Evolutionary conservation across 2,113 vertebrate genomes (phyloP), one percentile per base, ranked within the genome.

Genomic region (Malurus cyaneus): DNA sequence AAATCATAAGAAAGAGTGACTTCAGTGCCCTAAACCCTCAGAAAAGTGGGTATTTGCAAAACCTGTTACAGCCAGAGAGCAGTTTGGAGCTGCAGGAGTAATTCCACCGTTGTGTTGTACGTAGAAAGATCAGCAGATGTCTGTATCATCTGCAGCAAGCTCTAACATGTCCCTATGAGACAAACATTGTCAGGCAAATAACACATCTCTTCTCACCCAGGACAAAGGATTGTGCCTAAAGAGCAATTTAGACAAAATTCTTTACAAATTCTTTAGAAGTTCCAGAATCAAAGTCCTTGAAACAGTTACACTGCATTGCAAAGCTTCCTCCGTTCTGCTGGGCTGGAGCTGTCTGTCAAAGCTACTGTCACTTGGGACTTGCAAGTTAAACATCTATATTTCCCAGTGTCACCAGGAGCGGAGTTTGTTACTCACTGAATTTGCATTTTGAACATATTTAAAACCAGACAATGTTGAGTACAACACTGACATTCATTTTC

Each of bases 371-470:
- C 65, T 54, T 6, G 18, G 54, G 56, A 62, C 47, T 31, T 44
- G 19, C 8, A 60, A 69, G 11, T 83, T 88, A 80, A 94, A 95
- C 86, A 74, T 93, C 96, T 96, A 67, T 95, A 94, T 96, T 83
- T 62, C 47, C 59, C 67, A 41, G 24, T 41, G 72, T 78, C 88
- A 66, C 20, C 56, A 70, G 69, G 21, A 89, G 56, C 39, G 52
- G 72, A 81, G 67, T 86, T 74, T 80, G 79, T 66, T 83, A 62
- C 76, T 94, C 16, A 59, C 56, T 1, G 1, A 14, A 96, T 95
- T 93, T 95, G 91, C 92, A 93, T 95, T 93, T 93, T 20, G 47
- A 88, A 88, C 82, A 29, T 64, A 86, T 60, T 92, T 93, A 64
- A 94, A 93, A 62, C 42, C 65, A 92, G 82, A 52, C 86, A 94